Evolutionary conservation across 2,113 vertebrate species (phyloP), one percentile per base, ranked within the genome.

Genomic region (Dasyurus viverrinus): DNA sequence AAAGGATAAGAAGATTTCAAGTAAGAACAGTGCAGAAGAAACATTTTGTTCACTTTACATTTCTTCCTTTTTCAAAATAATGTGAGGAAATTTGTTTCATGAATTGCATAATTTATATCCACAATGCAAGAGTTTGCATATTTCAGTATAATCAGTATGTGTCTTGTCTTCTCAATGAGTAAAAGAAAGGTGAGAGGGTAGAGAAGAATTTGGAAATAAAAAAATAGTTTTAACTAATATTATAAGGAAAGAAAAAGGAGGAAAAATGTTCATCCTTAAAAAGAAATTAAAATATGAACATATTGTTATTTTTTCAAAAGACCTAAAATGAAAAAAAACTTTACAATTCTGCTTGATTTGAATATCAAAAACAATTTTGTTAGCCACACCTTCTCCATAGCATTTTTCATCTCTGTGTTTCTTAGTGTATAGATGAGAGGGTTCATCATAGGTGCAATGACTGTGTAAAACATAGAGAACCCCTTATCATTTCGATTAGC

Each of bases 401-500:
- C 30, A 0, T 8, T 22, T 93, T 97, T 95, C 47, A 95, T 97
- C 24, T 97, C 97, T 48, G 19, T 26, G 9, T 97, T 98, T 92
- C 97, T 97, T 42, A 97, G 92, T 0, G 89, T 97, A 0, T 97
- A 97, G 36, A 97, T 96, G 36, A 97, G 92, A 19, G 95, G 97
- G 90, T 97, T 97, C 3, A 97, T 8, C 89, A 97, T 90, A 36
- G 97, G 93, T 0, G 96, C 76, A 53, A 96, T 30, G 0, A 97
- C 95, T 0, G 97, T 97, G 57, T 97, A 97, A 92, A 96, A 97
- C 46, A 97, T 46, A 0, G 97, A 97, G 22, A 97, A 76, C 30
- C 95, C 92, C 90, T 97, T 97, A 54, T 96, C 97, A n/a, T 93
- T 91, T 14, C 92, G 96, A 14, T 92, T 92, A 46, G 47, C 89